Conservation (phyloP, 2,113 vertebrate genomes). For the Dipodomys stephensi region DNA sequence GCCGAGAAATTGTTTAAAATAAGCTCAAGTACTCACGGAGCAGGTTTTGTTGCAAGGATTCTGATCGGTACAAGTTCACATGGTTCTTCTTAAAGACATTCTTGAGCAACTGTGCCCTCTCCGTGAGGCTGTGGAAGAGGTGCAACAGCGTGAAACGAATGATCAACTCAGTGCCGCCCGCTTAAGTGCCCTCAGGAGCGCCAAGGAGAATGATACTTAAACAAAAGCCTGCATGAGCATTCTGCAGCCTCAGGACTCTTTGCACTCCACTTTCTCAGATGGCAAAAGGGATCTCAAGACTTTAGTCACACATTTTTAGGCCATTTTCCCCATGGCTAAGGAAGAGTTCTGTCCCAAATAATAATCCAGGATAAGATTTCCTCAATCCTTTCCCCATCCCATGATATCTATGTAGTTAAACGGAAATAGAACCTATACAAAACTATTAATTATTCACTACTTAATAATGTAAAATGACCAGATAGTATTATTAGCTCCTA, state of each 20-base stretch:
- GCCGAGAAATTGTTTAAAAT: background rate
- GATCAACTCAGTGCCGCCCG: conserved; percentile 38
- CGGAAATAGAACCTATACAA: background rate
- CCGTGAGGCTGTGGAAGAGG: conserved; percentile 91
- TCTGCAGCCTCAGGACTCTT: background rate
- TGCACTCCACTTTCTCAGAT: conserved; percentile 45
- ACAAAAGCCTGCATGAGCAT: conserved; percentile 56
- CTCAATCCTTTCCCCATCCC: background rate
- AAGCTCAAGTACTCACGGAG: conserved; percentile 92
- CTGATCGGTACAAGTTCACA: conserved; percentile 95
- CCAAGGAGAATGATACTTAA: background rate
- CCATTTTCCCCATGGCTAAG: background rate
- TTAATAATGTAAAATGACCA: background rate
- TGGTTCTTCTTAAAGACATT: conserved; percentile 99
- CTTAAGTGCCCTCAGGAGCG: background rate
- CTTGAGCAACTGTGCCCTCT: conserved; percentile 97
- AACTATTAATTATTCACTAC: background rate
- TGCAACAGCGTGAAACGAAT: conserved; percentile 55
- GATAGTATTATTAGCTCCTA: background rate
- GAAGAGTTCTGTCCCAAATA: background rate
- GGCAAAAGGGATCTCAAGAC: conserved; percentile 39
- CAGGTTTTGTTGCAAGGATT: conserved; percentile 97
- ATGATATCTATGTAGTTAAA: conserved; percentile 29
- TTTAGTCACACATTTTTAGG: background rate
- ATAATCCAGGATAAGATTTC: background rate